Evolutionary conservation across 1,140 invertebrate species (phyloP).

Genomic region (Maniola jurtina): DNA sequence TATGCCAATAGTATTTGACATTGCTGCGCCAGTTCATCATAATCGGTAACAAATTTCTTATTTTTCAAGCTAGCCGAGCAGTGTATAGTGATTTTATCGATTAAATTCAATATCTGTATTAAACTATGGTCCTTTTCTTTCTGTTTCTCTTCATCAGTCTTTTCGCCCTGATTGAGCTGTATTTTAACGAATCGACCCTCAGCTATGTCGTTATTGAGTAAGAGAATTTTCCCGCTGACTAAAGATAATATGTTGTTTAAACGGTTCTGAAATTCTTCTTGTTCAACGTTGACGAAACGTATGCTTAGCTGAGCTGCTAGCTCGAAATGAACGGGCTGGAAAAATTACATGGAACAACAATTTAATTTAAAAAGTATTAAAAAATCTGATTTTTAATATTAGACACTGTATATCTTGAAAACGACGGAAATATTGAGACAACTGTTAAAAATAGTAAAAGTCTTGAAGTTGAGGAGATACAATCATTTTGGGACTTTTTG

Average conservation of each 20-base stretch:
- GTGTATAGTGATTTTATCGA: slow-evolving; percentile 76
- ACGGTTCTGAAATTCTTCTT: slow-evolving; percentile 82
- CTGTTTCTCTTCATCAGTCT: slow-evolving; percentile 70
- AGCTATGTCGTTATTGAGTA: slow-evolving; percentile 66
- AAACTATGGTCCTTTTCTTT: slow-evolving; percentile 78
- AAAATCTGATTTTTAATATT: too few species aligned
- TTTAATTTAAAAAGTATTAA: too few species aligned
- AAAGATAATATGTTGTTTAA: slow-evolving; percentile 80
- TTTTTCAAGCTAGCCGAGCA: slow-evolving; percentile 70
- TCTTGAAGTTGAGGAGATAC: too few species aligned
- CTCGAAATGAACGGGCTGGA: slow-evolving; percentile 78
- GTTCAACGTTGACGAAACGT: slow-evolving; percentile 86
- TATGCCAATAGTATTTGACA: slow-evolving; percentile 84
- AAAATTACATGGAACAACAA: slow-evolving; percentile 20
- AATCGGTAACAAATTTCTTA: slow-evolving; percentile 60
- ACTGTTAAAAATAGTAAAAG: too few species aligned
- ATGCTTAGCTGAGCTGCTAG: slow-evolving; percentile 83
- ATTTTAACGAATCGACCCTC: slow-evolving; percentile 71
- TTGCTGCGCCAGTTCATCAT: slow-evolving; percentile 84
- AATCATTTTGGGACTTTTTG: too few species aligned
- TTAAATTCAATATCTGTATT: slow-evolving; percentile 79
- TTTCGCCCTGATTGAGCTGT: slow-evolving; percentile 52
- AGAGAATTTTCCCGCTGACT: slow-evolving; percentile 66
- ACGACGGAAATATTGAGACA: too few species aligned
- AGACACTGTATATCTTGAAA: too few species aligned